Percentiles rank a stretch among this genome's conserved stretches.
Conservation (phyloP, 2,113 vertebrate genomes). For the Prolemur simus region DNA sequence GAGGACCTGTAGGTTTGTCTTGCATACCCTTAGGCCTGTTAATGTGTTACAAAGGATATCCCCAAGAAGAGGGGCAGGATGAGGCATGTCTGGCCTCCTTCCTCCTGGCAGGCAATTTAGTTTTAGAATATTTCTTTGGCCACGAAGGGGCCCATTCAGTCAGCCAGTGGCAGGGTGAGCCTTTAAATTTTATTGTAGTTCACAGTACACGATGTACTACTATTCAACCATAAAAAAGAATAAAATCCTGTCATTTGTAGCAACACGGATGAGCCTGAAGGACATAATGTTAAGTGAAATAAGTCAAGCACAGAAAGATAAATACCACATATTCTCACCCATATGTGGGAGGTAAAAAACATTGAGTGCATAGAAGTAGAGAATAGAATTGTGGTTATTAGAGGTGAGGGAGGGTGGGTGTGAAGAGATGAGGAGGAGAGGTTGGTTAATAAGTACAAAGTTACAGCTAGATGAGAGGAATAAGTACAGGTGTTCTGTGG, state of each 20-base stretch:
- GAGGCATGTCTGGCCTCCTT: no score
- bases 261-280: background rate
- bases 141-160: no score
- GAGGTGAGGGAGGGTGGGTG: background rate
- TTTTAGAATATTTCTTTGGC: no score
- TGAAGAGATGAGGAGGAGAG: background rate
- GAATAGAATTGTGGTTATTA: background rate
- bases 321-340: background rate
- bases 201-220: no score
- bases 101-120: no score
- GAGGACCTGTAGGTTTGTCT: no score
- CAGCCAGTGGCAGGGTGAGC: no score
- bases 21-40: no score
- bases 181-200: no score
- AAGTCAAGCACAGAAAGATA: background rate
- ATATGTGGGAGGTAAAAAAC: background rate
- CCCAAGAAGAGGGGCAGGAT: no score
- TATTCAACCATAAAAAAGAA: background rate
- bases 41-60: no score
- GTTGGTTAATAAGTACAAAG: background rate
- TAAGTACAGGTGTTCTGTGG: background rate
- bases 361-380: background rate
- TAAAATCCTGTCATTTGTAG: background rate
- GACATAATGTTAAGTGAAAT: background rate
- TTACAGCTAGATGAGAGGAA: background rate